These are phyloP conservation scores for Anguilla anguilla DNA, from an alignment of 2,797 vertebrate species.

Conservation along the genomic window DNA sequence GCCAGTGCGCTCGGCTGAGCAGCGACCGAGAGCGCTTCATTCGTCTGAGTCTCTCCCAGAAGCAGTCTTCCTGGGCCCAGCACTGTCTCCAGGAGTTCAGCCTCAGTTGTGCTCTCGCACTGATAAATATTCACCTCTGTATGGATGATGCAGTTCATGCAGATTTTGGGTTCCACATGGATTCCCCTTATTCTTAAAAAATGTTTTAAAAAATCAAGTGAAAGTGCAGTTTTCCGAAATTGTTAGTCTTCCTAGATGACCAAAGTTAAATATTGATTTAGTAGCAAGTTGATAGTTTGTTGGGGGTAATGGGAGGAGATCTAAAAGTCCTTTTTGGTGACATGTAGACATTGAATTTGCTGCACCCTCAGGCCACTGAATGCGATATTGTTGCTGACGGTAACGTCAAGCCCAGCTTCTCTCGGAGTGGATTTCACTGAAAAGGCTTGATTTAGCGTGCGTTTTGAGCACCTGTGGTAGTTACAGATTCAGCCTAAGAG, in stretches of 20 bases:
- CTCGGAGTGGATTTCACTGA: conserved; percentile 25
- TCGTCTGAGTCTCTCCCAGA: neutral
- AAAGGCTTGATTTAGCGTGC: conserved; percentile 42
- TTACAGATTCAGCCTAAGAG: conserved; percentile 19
- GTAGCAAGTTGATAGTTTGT: neutral
- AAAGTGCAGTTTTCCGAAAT: conserved; percentile 30
- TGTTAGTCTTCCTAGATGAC: conserved; percentile 47
- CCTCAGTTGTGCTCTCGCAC: neutral
- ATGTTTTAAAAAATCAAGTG: neutral
- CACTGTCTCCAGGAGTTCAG: neutral
- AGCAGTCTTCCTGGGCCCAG: neutral
- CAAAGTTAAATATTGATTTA: conserved; percentile 50
- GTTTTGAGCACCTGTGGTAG: conserved; percentile 38
- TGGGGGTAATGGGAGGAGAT: neutral
- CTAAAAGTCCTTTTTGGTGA: neutral
- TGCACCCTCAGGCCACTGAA: conserved; percentile 34
- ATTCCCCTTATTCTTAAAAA: neutral
- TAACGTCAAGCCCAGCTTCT: conserved; percentile 31
- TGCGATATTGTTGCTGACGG: conserved; percentile 34
- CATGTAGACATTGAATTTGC: neutral
- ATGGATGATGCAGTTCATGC: conserved; percentile 43
- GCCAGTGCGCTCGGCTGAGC: neutral
- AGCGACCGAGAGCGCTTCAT: neutral
- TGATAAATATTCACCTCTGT: conserved; percentile 31
- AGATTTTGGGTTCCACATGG: neutral